Conservation (phyloP, 2,113 vertebrate species). For the Cottus gobio region DNA sequence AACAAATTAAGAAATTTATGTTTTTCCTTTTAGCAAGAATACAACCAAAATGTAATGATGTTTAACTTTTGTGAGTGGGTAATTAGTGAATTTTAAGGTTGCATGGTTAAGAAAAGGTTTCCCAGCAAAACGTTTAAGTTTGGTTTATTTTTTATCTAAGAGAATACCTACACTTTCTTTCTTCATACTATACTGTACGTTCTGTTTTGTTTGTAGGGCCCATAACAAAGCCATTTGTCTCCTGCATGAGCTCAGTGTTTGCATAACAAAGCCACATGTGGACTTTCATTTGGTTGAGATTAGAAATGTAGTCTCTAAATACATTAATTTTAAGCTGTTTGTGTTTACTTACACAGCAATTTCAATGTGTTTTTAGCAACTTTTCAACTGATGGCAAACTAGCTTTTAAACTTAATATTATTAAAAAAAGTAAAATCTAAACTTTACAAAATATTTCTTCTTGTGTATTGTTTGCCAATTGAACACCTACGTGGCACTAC, state of each 20-base stretch:
- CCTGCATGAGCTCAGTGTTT: constrained; percentile 12
- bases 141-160: not conserved
- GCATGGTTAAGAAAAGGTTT: not conserved
- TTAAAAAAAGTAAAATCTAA: not conserved
- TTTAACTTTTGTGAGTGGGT: not conserved
- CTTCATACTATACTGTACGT: not conserved
- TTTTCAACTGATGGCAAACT: not conserved
- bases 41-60: not conserved
- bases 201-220: not conserved
- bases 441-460: not conserved
- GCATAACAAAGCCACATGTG: constrained; percentile 8
- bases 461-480: not conserved
- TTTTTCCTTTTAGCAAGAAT: not conserved
- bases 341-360: not conserved
- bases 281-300: constrained; percentile 6
- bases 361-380: not conserved
- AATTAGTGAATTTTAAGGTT: not conserved
- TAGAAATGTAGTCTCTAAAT: not conserved
- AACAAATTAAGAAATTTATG: not conserved
- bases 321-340: not conserved
- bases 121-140: not conserved
- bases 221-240: not conserved
- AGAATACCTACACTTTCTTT: not conserved
- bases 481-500: not conserved
- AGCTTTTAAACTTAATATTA: not conserved